Percentiles rank a stretch among this genome's conserved stretches.
Evolutionary conservation across 2,797 vertebrate species (phyloP).

Genomic region (Etheostoma perlongum): DNA sequence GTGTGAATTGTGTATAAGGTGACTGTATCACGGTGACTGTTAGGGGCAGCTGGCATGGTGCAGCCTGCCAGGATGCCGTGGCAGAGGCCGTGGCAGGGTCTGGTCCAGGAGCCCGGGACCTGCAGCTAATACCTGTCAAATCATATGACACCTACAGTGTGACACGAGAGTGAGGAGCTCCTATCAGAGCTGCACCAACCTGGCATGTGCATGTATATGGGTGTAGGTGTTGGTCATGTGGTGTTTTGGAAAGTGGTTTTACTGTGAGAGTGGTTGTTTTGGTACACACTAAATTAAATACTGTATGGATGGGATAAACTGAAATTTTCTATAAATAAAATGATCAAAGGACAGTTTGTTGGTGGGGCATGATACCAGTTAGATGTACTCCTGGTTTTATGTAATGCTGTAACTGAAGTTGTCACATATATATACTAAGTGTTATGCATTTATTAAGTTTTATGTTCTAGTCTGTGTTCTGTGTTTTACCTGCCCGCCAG

Average conservation of each 20-base stretch:
- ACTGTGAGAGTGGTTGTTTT: slow-evolving; percentile 55
- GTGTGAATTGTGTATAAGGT: slow-evolving; percentile 37
- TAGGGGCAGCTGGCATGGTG: slow-evolving; percentile 62
- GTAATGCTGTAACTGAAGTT: neutral
- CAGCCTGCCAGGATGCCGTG: slow-evolving; percentile 45
- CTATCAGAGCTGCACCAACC: slow-evolving; percentile 45
- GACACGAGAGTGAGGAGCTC: slow-evolving; percentile 45
- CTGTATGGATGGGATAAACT: slow-evolving; percentile 14
- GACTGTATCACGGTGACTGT: slow-evolving; percentile 43
- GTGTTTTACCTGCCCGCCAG: slow-evolving; percentile 4
- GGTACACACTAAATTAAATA: slow-evolving; percentile 38
- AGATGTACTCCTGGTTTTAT: neutral
- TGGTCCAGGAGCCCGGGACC: slow-evolving; percentile 47
- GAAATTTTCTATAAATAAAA: slow-evolving; percentile 20
- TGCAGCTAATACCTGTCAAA: slow-evolving; percentile 65
- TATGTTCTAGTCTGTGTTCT: neutral
- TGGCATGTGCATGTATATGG: slow-evolving; percentile 39
- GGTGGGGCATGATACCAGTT: neutral
- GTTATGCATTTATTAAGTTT: neutral
- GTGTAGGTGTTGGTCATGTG: slow-evolving; percentile 57
- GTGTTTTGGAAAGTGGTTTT: slow-evolving; percentile 41
- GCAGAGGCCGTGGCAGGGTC: slow-evolving; percentile 42
- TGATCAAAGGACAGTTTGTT: neutral
- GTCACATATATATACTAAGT: neutral
- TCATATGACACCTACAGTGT: slow-evolving; percentile 42